phyloP scores from a whole-genome alignment of 2,113 vertebrate genomes.

The Camelus dromedarius region DNA sequence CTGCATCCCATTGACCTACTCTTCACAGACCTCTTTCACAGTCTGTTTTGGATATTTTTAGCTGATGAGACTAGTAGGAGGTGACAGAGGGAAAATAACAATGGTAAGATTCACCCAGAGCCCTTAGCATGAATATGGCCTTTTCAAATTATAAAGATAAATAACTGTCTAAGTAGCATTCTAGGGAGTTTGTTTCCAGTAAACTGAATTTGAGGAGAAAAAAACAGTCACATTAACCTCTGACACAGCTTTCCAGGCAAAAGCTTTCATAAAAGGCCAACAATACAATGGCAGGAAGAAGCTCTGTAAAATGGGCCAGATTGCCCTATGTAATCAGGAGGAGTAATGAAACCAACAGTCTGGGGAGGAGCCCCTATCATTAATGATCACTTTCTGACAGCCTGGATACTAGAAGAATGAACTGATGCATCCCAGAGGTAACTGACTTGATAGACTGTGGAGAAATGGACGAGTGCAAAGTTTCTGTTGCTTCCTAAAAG shows the following conservation, averaged over 20 bases:
- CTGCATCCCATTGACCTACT: slow-evolving; percentile 57
- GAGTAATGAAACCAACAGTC: slow-evolving; percentile 21
- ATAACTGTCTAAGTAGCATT: slow-evolving; percentile 58
- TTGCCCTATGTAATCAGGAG: slow-evolving; percentile 13
- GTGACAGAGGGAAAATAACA: slow-evolving; percentile 67
- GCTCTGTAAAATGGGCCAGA: not conserved
- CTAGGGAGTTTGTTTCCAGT: slow-evolving; percentile 73
- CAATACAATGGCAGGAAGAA: slow-evolving; percentile 42
- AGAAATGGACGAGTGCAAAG: slow-evolving; percentile 31
- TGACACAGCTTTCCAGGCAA: slow-evolving; percentile 54
- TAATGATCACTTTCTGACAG: slow-evolving; percentile 32
- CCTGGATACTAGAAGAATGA: not conserved
- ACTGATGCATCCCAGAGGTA: not conserved
- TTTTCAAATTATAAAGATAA: slow-evolving; percentile 65
- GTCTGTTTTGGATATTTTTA: slow-evolving; percentile 59
- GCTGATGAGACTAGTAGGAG: slow-evolving; percentile 48
- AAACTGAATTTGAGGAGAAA: slow-evolving; percentile 66
- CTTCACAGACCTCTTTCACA: not conserved
- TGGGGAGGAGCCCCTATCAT: slow-evolving; percentile 11
- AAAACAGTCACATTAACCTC: slow-evolving; percentile 72
- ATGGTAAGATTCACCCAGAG: slow-evolving; percentile 55
- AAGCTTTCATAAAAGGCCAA: slow-evolving; percentile 42
- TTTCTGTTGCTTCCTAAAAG: slow-evolving; percentile 51
- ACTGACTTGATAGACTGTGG: not conserved
- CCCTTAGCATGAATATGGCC: not conserved